phyloP scores from a whole-genome alignment of 2,797 vertebrate genomes.

The Macroramphosus scolopax region DNA sequence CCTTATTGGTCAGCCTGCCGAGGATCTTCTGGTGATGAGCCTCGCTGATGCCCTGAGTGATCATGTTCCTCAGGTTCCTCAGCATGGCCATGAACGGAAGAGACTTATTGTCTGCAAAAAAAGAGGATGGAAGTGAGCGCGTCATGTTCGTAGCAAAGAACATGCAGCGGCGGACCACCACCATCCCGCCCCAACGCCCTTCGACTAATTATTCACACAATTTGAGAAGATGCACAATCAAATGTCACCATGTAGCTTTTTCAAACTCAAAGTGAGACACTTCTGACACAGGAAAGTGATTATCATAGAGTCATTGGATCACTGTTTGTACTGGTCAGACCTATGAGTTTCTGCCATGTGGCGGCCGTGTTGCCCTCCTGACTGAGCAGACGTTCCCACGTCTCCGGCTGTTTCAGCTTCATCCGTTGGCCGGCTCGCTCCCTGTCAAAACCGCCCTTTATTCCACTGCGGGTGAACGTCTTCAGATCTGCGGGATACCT shows the following conservation, averaged over 20 bases:
- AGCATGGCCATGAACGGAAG: conserved; percentile 92
- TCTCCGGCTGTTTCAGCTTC: conserved; percentile 81
- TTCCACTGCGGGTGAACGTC: conserved; percentile 78
- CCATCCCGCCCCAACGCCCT: too few species aligned
- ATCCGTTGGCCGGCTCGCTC: conserved; percentile 81
- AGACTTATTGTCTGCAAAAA: conserved; percentile 76
- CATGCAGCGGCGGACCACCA: background rate
- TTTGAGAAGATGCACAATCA: too few species aligned
- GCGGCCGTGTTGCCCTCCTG: conserved; percentile 78
- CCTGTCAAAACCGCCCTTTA: conserved; percentile 84
- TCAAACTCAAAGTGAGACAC: too few species aligned
- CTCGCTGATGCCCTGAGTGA: conserved; percentile 79
- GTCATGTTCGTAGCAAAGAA: background rate
- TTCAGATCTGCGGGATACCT: conserved; percentile 83
- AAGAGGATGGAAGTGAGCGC: background rate
- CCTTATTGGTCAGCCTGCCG: conserved; percentile 78
- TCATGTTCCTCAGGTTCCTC: conserved; percentile 87
- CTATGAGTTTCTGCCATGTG: conserved; percentile 88
- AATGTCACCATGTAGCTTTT: too few species aligned
- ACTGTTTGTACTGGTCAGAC: conserved; percentile 68
- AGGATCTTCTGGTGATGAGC: conserved; percentile 81
- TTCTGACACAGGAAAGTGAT: too few species aligned
- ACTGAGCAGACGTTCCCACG: conserved; percentile 85
- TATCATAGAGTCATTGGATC: too few species aligned
- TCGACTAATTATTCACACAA: too few species aligned